Evolutionary conservation across 1,140 invertebrate species (phyloP).

Genomic region (Caerostris extrusa): DNA sequence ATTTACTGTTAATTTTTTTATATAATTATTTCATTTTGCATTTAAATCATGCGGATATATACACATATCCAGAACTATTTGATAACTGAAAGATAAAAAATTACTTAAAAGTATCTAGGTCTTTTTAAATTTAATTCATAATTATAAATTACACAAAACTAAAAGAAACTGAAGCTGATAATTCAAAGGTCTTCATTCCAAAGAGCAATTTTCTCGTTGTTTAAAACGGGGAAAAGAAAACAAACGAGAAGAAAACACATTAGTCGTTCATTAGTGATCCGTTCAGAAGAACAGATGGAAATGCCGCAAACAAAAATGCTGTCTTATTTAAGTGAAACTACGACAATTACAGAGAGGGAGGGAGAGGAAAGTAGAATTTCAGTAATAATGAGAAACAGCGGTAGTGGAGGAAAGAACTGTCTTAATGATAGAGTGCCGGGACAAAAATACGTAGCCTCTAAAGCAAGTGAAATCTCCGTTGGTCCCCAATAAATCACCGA

Average conservation of each 20-base stretch:
- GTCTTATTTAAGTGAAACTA: conserved; percentile 1
- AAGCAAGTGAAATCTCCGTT: background rate
- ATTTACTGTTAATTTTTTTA: too few relatives aligned
- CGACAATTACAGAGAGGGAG: background rate
- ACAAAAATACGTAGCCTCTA: background rate
- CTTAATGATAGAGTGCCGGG: background rate
- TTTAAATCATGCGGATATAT: too few relatives aligned
- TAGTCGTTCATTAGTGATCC: background rate
- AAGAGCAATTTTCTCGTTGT: background rate
- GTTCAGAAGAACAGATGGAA: background rate
- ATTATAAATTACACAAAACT: background rate
- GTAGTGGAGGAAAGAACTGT: background rate
- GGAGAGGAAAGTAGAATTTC: background rate
- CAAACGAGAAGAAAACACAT: background rate
- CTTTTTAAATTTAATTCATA: too few relatives aligned
- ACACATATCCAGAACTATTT: too few relatives aligned
- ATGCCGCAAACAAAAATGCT: background rate
- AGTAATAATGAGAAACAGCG: background rate
- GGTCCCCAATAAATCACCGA: conserved; percentile 18
- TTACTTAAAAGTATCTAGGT: too few relatives aligned
- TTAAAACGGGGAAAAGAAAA: background rate
- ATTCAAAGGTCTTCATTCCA: background rate
- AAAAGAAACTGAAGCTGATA: background rate
- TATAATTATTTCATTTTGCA: too few relatives aligned
- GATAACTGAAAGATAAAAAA: too few relatives aligned